Percentiles rank a stretch among this genome's conserved stretches.
Conservation (phyloP, 2,113 vertebrate species). For the Sterrhoptilus dennistouni region DNA sequence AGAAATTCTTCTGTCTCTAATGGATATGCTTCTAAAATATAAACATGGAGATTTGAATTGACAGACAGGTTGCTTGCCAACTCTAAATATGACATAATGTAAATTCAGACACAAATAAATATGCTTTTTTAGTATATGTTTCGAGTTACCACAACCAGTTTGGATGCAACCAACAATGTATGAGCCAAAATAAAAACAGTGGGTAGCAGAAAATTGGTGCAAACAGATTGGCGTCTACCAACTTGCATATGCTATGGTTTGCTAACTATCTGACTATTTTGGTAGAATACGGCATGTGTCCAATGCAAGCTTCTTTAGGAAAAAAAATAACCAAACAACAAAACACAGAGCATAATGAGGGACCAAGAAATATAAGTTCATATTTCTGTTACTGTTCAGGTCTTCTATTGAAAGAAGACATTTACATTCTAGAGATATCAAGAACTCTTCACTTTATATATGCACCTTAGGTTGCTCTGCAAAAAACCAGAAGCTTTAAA, state of each 20-base stretch:
- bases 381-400: background rate
- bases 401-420: background rate
- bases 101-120: constrained; percentile 28
- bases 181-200: constrained; percentile 29
- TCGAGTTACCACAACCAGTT: background rate
- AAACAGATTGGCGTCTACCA: constrained; percentile 4
- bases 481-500: background rate
- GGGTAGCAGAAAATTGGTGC: background rate
- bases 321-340: background rate
- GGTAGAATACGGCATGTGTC: background rate
- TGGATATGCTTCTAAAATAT: background rate
- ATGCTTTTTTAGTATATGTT: constrained; percentile 17
- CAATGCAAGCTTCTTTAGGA: background rate
- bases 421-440: background rate
- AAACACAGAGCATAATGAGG: background rate
- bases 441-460: background rate
- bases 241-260: background rate
- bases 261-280: background rate
- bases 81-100: background rate
- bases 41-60: background rate
- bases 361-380: background rate
- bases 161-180: background rate
- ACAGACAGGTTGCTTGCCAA: background rate
- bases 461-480: background rate
- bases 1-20: background rate